Evolutionary conservation across 2,888 invertebrate genomes (phyloP).

Genomic region (Diloba caeruleocephala): DNA sequence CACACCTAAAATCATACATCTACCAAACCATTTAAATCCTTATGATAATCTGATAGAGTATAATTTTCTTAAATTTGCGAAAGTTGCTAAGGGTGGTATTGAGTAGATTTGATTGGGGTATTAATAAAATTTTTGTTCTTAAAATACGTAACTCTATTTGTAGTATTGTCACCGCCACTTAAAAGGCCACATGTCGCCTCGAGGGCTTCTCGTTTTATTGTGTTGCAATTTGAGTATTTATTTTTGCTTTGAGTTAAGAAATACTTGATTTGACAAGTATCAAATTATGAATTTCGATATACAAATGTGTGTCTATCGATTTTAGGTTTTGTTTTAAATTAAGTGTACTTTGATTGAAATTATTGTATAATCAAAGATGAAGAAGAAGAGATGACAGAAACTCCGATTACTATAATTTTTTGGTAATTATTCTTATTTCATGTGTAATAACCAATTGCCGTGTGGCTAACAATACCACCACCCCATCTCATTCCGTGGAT

Average conservation of each 20-base stretch:
- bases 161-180: slow-evolving; percentile 88
- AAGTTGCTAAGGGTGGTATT: slow-evolving; percentile 58
- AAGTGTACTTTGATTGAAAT: too few relatives aligned
- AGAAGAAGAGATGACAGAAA: too few relatives aligned
- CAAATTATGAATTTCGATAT: slow-evolving; percentile 21
- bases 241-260: slow-evolving; percentile 52
- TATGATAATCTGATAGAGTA: slow-evolving; percentile 14
- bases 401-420: too few relatives aligned
- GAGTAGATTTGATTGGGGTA: slow-evolving; percentile 63
- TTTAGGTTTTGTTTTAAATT: not conserved
- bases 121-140: slow-evolving; percentile 80
- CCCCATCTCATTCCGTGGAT: too few relatives aligned
- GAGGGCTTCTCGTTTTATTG: slow-evolving; percentile 82
- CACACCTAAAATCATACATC: slow-evolving; percentile 28
- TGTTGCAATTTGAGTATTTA: slow-evolving; percentile 68
- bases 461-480: too few relatives aligned
- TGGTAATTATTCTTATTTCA: too few relatives aligned
- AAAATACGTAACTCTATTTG: slow-evolving; percentile 86
- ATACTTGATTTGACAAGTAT: slow-evolving; percentile 37
- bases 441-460: too few relatives aligned
- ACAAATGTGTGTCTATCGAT: not conserved
- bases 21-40: slow-evolving; percentile 38
- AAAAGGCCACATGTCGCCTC: slow-evolving; percentile 87
- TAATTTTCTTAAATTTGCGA: slow-evolving; percentile 15
- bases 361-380: too few relatives aligned